A percentile compares a stretch with the other conserved stretches of the same genome.
Evolutionary conservation across 2,113 vertebrate species (phyloP).

Genomic region (Pygoscelis antarcticus): DNA sequence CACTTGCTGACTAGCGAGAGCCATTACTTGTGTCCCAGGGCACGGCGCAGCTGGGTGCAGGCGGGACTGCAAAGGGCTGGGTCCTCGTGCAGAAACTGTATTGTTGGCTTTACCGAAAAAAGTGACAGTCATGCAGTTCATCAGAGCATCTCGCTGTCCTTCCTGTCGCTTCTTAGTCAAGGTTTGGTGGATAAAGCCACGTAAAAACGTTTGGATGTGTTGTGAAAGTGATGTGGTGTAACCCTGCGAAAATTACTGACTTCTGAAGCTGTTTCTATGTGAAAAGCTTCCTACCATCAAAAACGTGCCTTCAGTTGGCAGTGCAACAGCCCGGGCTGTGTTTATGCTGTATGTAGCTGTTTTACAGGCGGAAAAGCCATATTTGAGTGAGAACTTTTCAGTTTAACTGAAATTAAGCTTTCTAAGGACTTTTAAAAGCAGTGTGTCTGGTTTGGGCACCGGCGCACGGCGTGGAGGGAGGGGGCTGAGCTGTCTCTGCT

Average conservation of each 20-base stretch:
- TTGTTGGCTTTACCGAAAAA: background rate
- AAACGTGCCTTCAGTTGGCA: background rate
- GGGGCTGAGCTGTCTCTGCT: constrained; percentile 32
- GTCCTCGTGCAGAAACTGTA: fast-evolving
- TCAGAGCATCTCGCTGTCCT: background rate
- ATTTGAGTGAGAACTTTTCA: background rate
- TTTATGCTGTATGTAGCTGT: background rate
- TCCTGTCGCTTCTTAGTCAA: background rate
- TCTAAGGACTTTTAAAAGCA: background rate
- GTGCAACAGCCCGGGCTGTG: background rate
- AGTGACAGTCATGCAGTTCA: background rate
- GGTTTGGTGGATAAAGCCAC: background rate
- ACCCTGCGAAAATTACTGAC: fast-evolving
- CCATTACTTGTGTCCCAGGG: fast-evolving
- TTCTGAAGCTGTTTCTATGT: background rate
- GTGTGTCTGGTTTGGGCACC: background rate
- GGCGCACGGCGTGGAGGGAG: background rate
- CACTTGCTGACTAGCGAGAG: background rate
- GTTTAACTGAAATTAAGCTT: background rate
- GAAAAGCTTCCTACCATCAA: background rate
- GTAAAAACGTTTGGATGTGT: background rate
- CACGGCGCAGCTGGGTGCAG: background rate
- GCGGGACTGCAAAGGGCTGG: background rate
- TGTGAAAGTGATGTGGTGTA: background rate
- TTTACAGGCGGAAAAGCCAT: background rate